Base-by-base conservation (phyloP, 2,888 invertebrate genomes). In the Zaprionus lineosus region DNA sequence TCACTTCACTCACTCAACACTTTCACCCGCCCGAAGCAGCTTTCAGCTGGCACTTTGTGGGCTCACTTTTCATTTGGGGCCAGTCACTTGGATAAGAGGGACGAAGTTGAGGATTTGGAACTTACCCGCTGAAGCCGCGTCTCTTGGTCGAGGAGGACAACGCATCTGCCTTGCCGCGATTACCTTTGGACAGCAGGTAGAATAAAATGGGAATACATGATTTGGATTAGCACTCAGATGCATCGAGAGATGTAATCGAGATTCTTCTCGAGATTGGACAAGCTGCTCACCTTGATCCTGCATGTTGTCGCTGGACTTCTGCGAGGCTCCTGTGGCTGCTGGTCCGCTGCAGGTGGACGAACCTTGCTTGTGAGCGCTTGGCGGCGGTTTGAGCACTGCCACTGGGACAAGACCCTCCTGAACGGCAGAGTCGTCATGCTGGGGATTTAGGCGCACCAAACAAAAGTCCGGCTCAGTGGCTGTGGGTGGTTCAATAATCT, bases 121-220 rank as follows among this genome's bases (percentile, higher is more conserved):
- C 95, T 95, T 91, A 96, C 96, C 95, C 94, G 88, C 95, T 95
- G 85, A 96, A 96, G 40, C 94, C 95, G 72, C 95, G 93, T 59
- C 96, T 92, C 88, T 96, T 96, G 88, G 96, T 96, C 44, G 96
- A 95, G 53, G 96, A 96, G 78, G 95, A 95, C 11, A 90, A 74
- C 12, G 88, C 79, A 78, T 90, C 89, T 31, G 88, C 76, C 75
- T 89, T 89, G 68, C 82, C 78, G 26, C 89, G 89, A 74, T 87
- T 89, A 77, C 93, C 94, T 84, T 31, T n/a, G n/a, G n/a, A n/a
- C n/a, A n/a, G n/a, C n/a, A n/a, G n/a, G n/a, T n/a, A n/a, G 5
- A 24, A 15, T 3, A 19, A 41, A 14, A 34, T 2, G 3, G 6
- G 3, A 16, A 15, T 19, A 9, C 9, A 33, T 31, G 2, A 11